A percentile compares a stretch with the other conserved stretches of the same genome.
Conservation (phyloP, 2,888 invertebrate species). For the Ormia ochracea region DNA sequence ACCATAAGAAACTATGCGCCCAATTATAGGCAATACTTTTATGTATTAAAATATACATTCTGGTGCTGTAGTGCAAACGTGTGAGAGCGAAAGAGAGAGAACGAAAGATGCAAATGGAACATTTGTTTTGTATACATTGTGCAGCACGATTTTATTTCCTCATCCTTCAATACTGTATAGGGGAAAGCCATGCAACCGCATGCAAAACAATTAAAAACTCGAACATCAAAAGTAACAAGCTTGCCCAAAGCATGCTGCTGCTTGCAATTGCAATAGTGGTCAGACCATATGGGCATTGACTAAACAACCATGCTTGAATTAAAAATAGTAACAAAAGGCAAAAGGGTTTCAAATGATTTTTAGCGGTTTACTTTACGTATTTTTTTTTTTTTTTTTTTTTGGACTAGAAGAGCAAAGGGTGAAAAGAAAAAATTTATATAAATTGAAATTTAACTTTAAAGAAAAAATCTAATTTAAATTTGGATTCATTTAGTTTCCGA, state of each 20-base stretch:
- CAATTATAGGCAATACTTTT: too few relatives aligned
- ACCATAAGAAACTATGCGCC: too few relatives aligned
- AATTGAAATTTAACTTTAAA: not conserved
- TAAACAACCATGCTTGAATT: slow-evolving; percentile 6
- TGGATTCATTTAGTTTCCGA: not conserved
- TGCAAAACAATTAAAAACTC: slow-evolving; percentile 60
- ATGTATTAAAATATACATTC: too few relatives aligned
- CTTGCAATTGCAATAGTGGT: slow-evolving; percentile 6
- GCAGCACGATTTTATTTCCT: not conserved
- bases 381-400: too few relatives aligned
- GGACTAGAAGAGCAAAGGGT: too few relatives aligned
- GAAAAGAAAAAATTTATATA: not conserved
- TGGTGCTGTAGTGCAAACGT: too few relatives aligned
- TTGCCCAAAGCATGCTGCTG: not conserved
- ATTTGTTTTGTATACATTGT: too few relatives aligned
- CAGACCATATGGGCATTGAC: not conserved
- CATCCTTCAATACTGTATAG: slow-evolving; percentile 4
- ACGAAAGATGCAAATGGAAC: not conserved
- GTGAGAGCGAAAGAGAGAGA: not conserved
- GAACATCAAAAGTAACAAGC: slow-evolving; percentile 9
- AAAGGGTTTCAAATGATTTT: slow-evolving; percentile 44
- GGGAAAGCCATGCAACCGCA: slow-evolving; percentile 29
- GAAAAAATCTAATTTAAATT: not conserved
- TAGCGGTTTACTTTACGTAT: slow-evolving; percentile 31
- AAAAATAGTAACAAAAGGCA: not conserved